These are phyloP conservation scores for Pseudonaja textilis DNA, from an alignment of 2,113 vertebrate species.

Conservation along the genomic window DNA sequence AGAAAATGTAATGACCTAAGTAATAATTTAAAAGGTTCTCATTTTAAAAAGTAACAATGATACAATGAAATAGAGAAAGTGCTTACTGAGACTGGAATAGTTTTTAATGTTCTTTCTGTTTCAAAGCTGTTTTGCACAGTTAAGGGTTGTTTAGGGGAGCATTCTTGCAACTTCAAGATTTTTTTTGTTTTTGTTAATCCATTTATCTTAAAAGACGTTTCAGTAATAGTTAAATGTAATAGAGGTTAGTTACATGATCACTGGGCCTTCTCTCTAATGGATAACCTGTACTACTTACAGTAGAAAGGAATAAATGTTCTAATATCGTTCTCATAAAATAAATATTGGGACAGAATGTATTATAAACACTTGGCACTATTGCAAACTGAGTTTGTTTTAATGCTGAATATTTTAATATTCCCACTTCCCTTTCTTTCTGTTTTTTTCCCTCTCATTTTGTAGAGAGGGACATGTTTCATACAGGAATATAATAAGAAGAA, in stretches of 20 bases:
- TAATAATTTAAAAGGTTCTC: not conserved
- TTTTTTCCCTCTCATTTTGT: not conserved
- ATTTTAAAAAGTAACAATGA: constrained; percentile 17
- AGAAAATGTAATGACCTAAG: not conserved
- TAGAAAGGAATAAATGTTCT: not conserved
- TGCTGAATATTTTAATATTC: too few relatives aligned
- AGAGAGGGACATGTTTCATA: not conserved
- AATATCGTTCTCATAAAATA: not conserved
- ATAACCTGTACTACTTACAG: not conserved
- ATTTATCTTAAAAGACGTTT: not conserved
- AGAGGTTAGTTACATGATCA: fast-evolving
- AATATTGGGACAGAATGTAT: not conserved
- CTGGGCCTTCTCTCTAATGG: not conserved
- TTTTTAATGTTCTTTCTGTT: not conserved
- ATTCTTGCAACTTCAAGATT: not conserved
- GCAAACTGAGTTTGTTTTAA: not conserved
- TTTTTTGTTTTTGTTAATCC: not conserved
- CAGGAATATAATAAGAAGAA: not conserved
- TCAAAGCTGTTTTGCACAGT: not conserved
- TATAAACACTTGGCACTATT: not conserved
- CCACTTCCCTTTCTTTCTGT: not conserved
- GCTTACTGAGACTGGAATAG: not conserved
- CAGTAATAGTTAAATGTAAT: not conserved
- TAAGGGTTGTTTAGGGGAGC: not conserved
- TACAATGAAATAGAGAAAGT: constrained; percentile 12